Base-by-base conservation (phyloP, 2,113 vertebrate species). In the Perca schrenkii region DNA sequence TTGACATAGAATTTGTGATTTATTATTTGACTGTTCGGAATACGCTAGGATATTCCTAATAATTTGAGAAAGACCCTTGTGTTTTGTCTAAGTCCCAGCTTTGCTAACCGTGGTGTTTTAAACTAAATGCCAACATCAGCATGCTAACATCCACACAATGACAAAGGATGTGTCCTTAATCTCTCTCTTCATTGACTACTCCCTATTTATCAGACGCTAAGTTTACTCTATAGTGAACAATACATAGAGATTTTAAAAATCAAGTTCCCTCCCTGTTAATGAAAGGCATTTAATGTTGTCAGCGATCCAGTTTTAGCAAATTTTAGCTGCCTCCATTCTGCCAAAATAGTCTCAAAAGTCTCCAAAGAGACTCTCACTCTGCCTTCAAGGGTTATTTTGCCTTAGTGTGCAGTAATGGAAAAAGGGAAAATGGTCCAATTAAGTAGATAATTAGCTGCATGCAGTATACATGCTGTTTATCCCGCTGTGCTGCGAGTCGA, bases 341-440 rank as follows among this genome's bases (percentile, higher is more conserved):
- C 58, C 62, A 60, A 46, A 66, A 16, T 43, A 43, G 40, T 43
- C 21, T 7, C 40, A 43, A 11, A 10, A 43, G 17, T 62, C 69
- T 82, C 49, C 31, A 70, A 70, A 82, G 40, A 73, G 63, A 77
- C 73, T 61, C 54, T 68, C 43, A 0, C 52, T 67, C 19, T 68
- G 76, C 40, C 71, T 80, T 76, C 57, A 53, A 64, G 75, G 40
- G 64, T 80, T n/a, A 28, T 22, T 81, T 71, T 71, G 58, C 47
- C 64, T 82, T 47, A 76, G 74, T 58, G 52, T 84, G 82, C 81
- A 84, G 88, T 89, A 60, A 87, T 85, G 85, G 88, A 89, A 85
- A 89, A 84, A 77, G 57, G 19, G 74, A 73, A 80, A 89, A 81
- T 68, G 22, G 77, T 75, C 81, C 74, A 57, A 82, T 86, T 84